A percentile compares a stretch with the other conserved stretches of the same genome.
phyloP scores from a whole-genome alignment of 2,113 vertebrate species.

The Anser brachyrhynchus region DNA sequence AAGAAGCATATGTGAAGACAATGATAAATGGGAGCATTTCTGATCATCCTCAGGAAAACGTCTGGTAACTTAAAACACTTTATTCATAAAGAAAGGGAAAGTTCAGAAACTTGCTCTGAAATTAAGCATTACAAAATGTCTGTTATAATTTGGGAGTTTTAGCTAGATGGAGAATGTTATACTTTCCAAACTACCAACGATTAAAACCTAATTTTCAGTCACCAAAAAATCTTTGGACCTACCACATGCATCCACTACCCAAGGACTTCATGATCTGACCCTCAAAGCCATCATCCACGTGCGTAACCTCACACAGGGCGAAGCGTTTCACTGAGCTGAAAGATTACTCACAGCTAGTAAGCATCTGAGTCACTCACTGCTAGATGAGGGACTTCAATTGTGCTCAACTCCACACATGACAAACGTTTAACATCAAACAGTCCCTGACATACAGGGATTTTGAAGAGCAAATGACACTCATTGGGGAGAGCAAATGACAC shows the following conservation, averaged over 20 bases:
- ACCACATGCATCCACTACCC: not conserved
- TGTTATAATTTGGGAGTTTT: not conserved
- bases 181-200: not conserved
- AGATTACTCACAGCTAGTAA: constrained; percentile 15
- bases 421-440: not conserved
- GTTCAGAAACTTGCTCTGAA: not conserved
- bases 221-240: not conserved
- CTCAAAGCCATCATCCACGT: not conserved
- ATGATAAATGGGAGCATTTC: not conserved
- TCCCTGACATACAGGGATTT: not conserved
- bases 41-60: not conserved
- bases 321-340: not conserved
- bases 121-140: not conserved
- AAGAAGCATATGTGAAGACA: not conserved
- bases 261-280: not conserved
- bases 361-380: not conserved
- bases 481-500: not conserved
- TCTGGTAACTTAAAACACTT: not conserved
- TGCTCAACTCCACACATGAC: not conserved
- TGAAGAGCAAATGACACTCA: not conserved
- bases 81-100: not conserved
- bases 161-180: not conserved
- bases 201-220: not conserved
- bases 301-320: not conserved
- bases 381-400: not conserved